Evolutionary conservation across 2,888 invertebrate genomes (phyloP), one percentile per base, ranked within the genome.

Genomic region (Volucella inanis): DNA sequence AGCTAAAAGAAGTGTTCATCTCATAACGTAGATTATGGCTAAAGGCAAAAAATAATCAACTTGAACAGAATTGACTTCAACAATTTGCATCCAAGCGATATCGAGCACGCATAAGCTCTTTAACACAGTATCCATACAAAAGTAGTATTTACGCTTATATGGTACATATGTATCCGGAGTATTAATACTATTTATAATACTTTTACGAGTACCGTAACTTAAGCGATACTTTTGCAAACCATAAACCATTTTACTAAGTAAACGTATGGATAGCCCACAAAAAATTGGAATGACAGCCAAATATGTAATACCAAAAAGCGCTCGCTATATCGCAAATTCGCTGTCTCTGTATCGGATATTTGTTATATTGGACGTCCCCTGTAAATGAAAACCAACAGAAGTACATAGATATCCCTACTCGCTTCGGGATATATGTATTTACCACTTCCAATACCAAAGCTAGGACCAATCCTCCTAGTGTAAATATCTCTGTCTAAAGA

Each of bases 21-120:
- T n/a, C 47, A 11, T n/a, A 38, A 12, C 31, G 41, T 8, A 6
- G 0, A 47, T 62, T 47, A 11, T 52, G 68, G 52, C 68, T 52
- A 14, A 64, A 65, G 75, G 54, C 74, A 79, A 84, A 84, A 50
- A 74, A 38, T 75, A 84, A 79, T 74, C 68, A 84, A 79, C 79
- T 75, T 75, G 75, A 79, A 79, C 64, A 74, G 64, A 83, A 64
- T 79, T 74, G 74, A 83, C 70, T 64, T 57, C 62, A 62, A 22
- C 31, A 31, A 6, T 3, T n/a, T 76, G 61, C 47, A 59, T 61
- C 52, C 61, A 79, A 79, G 70, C 68, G 64, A 84, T 65, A 75
- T n/a, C 10, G 11, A 38, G 2, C 22, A 59, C 50, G 38, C 47
- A 76, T 52, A 12, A 55, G 31, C 14, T 45, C 39, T 38, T 39